A percentile compares a stretch with the other conserved stretches of the same genome.
Conservation (phyloP, 1,140 invertebrate species). For the Sinonovacula constricta region DNA sequence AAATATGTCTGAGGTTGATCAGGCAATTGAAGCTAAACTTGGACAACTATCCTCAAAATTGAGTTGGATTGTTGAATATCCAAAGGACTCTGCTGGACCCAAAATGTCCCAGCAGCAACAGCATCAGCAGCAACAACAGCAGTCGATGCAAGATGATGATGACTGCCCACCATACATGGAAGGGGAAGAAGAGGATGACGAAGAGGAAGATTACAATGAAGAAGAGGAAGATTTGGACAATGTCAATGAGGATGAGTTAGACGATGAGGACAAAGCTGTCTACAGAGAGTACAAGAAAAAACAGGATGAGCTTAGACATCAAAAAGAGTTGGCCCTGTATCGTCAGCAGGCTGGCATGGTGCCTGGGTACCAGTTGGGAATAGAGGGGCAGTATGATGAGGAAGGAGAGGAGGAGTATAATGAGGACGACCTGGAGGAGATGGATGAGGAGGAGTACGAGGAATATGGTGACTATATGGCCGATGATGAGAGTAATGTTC, state of each 20-base stretch:
- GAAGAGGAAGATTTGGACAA: conserved; percentile 36
- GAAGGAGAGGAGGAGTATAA: conserved; percentile 28
- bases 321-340: not conserved
- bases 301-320: not conserved
- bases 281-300: no score
- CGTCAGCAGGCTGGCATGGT: not conserved
- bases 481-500: not conserved
- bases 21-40: conserved; percentile 39
- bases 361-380: not conserved
- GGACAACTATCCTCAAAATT: conserved; percentile 46
- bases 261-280: conserved; percentile 43
- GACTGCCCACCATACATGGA: not conserved
- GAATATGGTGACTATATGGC: not conserved
- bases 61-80: conserved; percentile 45
- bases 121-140: not conserved
- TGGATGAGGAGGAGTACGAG: not conserved
- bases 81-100: not conserved
- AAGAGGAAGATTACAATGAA: conserved; percentile 31
- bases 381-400: conserved; percentile 23
- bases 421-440: not conserved
- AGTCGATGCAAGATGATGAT: not conserved
- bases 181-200: conserved; percentile 16
- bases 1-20: conserved; percentile 47
- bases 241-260: conserved; percentile 41
- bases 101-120: no score